Conservation (phyloP, 2,797 vertebrate genomes). For the Tragopan temminckii region DNA sequence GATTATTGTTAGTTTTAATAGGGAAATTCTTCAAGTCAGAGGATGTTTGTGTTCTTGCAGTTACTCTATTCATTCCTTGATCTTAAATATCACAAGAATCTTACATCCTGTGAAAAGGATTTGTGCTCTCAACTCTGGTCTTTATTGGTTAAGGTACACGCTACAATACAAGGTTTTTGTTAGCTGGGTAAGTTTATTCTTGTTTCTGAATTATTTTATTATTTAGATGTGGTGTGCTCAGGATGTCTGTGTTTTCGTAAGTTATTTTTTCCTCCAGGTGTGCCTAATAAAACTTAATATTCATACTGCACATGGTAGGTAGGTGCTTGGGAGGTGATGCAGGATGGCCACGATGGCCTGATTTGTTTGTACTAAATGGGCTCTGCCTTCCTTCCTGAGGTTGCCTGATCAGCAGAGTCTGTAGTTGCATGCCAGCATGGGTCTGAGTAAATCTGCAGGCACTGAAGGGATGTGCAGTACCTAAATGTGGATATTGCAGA, state of each 20-base stretch:
- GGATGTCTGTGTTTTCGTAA: neutral
- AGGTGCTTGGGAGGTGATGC: neutral
- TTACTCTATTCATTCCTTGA: neutral
- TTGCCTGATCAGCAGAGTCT: neutral
- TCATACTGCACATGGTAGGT: neutral
- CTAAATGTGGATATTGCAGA: neutral
- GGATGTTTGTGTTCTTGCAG: neutral
- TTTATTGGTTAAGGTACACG: neutral
- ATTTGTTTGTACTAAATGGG: neutral
- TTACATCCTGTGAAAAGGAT: neutral
- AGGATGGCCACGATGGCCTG: neutral
- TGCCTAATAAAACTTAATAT: slow-evolving; percentile 14
- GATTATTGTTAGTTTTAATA: neutral
- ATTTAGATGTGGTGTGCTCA: slow-evolving; percentile 16
- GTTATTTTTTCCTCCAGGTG: slow-evolving; percentile 25
- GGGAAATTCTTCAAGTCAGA: neutral
- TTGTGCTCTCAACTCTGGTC: neutral
- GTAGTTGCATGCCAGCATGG: neutral
- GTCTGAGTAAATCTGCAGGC: neutral
- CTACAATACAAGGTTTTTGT: neutral
- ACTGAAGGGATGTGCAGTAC: neutral
- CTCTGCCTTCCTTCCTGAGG: neutral
- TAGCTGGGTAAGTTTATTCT: neutral
- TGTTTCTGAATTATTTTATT: slow-evolving; percentile 20
- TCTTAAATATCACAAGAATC: neutral